Percentiles rank a stretch among this genome's conserved stretches.
phyloP scores from a whole-genome alignment of 2,888 invertebrate species.

The Parnassius glacialis region DNA sequence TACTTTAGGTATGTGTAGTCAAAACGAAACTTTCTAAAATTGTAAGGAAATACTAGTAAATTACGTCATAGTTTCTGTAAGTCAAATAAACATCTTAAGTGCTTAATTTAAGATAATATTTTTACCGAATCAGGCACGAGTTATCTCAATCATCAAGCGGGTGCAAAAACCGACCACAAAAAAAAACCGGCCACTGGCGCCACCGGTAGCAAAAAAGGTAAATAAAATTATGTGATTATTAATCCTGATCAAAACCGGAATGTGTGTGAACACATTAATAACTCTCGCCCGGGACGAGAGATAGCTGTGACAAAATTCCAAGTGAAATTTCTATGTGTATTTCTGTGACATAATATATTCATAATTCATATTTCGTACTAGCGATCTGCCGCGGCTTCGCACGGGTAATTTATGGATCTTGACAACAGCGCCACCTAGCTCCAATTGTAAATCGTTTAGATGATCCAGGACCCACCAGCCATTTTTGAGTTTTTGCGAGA shows the following conservation, averaged over 20 bases:
- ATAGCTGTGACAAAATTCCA: neutral
- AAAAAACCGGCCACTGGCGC: constrained; percentile 54
- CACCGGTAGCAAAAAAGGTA: constrained; percentile 51
- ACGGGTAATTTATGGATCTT: too few relatives aligned
- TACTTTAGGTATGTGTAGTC: too few relatives aligned
- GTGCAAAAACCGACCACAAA: constrained; percentile 28
- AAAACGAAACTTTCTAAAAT: too few relatives aligned
- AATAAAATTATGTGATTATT: constrained; percentile 65
- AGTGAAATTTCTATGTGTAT: neutral
- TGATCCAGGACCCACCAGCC: too few relatives aligned
- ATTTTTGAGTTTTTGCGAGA: too few relatives aligned
- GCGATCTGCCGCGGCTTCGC: too few relatives aligned
- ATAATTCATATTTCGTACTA: too few relatives aligned
- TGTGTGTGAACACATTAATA: constrained; percentile 30
- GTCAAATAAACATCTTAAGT: neutral
- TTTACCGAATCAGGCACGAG: constrained; percentile 30
- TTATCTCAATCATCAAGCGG: constrained; percentile 21
- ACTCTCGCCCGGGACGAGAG: constrained; percentile 5
- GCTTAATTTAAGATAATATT: constrained; percentile 8
- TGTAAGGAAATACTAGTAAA: too few relatives aligned
- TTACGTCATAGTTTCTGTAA: too few relatives aligned
- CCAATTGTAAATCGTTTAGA: too few relatives aligned
- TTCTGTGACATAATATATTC: too few relatives aligned
- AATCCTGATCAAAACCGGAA: constrained; percentile 57
- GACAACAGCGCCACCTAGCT: too few relatives aligned